These are phyloP conservation scores for Diabrotica virgifera DNA, from an alignment of 1,140 invertebrate genomes.

Conservation along the genomic window DNA sequence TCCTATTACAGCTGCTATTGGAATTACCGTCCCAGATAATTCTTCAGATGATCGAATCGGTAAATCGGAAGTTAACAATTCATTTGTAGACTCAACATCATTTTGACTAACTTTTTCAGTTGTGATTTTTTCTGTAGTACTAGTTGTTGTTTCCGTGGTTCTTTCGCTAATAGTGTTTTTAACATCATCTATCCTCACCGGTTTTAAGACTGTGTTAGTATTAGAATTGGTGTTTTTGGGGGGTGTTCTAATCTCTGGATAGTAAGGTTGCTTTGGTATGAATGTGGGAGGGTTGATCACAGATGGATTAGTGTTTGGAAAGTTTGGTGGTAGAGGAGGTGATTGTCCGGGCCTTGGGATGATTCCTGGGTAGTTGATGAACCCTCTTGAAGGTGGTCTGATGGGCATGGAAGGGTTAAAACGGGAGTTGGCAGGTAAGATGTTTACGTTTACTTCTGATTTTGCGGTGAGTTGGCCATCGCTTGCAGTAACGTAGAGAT, in stretches of 20 bases:
- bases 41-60: conserved; percentile 47
- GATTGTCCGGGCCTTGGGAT: conserved; percentile 20
- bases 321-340: conserved; percentile 16
- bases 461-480: conserved; percentile 66
- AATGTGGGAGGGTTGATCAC: conserved; percentile 16
- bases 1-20: conserved; percentile 55
- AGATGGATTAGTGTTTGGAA: conserved; percentile 7
- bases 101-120: conserved; percentile 4
- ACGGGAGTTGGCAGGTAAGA: conserved; percentile 48
- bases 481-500: conserved; percentile 67
- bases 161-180: conserved; percentile 7
- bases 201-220: conserved; percentile 9
- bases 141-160: conserved; percentile 9
- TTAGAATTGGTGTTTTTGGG: conserved; percentile 9
- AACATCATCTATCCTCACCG: conserved; percentile 10
- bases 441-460: conserved; percentile 68
- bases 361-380: conserved; percentile 16
- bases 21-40: conserved; percentile 57
- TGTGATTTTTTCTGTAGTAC: neutral
- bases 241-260: neutral
- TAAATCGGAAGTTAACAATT: conserved; percentile 31
- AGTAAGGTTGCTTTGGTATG: conserved; percentile 11
- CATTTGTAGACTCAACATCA: conserved; percentile 11
- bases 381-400: conserved; percentile 17
- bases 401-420: conserved; percentile 32